Evolutionary conservation across 1,140 invertebrate genomes (phyloP).

Genomic region (Brachionus rotundiformis): DNA sequence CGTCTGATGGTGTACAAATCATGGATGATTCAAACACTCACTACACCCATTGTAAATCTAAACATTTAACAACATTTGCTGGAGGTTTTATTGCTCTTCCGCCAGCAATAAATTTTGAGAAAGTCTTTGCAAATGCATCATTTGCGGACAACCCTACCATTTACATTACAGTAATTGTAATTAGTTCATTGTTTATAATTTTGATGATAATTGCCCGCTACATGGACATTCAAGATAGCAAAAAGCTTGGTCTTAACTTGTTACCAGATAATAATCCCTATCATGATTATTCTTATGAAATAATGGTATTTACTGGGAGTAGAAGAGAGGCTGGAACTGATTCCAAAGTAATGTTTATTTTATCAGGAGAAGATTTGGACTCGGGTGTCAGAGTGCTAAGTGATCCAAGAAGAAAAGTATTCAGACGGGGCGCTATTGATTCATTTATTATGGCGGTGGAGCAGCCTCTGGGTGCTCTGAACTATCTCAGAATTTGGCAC

Average conservation of each 20-base stretch:
- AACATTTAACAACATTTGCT: slow-evolving; percentile 64
- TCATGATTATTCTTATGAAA: slow-evolving; percentile 57
- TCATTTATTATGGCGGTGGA: slow-evolving; percentile 67
- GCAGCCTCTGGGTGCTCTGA: slow-evolving; percentile 64
- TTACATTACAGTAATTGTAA: slow-evolving; percentile 67
- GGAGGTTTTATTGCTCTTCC: slow-evolving; percentile 63
- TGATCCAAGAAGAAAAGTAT: slow-evolving; percentile 53
- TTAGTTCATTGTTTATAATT: slow-evolving; percentile 64
- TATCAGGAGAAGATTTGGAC: slow-evolving; percentile 51
- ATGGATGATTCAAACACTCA: slow-evolving; percentile 53
- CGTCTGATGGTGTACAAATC: slow-evolving; percentile 54
- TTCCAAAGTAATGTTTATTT: slow-evolving; percentile 51
- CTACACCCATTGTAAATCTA: slow-evolving; percentile 57
- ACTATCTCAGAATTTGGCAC: slow-evolving; percentile 68
- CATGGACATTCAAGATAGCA: slow-evolving; percentile 65
- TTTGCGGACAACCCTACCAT: slow-evolving; percentile 68
- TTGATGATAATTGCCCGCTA: slow-evolving; percentile 65
- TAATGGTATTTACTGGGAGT: slow-evolving; percentile 59
- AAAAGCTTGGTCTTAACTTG: slow-evolving; percentile 59
- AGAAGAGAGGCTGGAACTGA: slow-evolving; percentile 55
- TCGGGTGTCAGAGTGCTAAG: slow-evolving; percentile 10
- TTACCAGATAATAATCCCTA: slow-evolving; percentile 56
- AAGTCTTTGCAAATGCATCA: slow-evolving; percentile 64
- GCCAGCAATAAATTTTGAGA: slow-evolving; percentile 64
- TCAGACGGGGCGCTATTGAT: slow-evolving; percentile 62